These are phyloP conservation scores for Montipora foliosa DNA, from an alignment of 64 coral and sea anemone species.

Conservation along the genomic window DNA sequence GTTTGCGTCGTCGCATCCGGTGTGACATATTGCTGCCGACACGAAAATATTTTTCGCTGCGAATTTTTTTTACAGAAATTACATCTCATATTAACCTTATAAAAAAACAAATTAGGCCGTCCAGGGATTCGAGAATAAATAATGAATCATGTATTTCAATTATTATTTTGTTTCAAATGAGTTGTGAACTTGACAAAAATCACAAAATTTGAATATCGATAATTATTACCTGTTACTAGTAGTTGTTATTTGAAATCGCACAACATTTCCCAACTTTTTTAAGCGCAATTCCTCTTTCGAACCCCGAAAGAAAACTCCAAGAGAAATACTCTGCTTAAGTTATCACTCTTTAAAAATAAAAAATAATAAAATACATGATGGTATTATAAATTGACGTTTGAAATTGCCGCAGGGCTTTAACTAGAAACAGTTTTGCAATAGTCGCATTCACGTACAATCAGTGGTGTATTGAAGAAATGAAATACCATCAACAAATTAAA, in stretches of 20 bases:
- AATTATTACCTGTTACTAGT: too few species aligned
- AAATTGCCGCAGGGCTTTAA: background rate
- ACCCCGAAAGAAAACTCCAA: background rate
- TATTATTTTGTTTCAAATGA: too few species aligned
- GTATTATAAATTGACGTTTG: background rate
- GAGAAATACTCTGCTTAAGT: too few species aligned
- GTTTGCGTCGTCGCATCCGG: conserved; percentile 21
- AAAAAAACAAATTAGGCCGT: background rate
- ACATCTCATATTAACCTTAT: background rate
- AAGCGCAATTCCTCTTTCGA: background rate
- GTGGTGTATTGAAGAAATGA: background rate
- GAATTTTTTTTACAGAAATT: background rate
- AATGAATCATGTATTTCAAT: too few species aligned
- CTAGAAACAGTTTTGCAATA: background rate
- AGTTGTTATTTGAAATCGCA: background rate
- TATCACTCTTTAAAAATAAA: too few species aligned
- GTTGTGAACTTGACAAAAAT: too few species aligned
- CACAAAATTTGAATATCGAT: too few species aligned
- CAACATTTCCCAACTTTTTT: background rate
- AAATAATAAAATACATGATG: background rate
- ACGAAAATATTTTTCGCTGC: background rate
- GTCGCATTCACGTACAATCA: background rate
- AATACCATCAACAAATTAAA: background rate
- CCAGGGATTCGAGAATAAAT: background rate
- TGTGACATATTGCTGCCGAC: background rate